Conservation (phyloP, 2,888 invertebrate genomes). For the Heterodera filipjevi region DNA sequence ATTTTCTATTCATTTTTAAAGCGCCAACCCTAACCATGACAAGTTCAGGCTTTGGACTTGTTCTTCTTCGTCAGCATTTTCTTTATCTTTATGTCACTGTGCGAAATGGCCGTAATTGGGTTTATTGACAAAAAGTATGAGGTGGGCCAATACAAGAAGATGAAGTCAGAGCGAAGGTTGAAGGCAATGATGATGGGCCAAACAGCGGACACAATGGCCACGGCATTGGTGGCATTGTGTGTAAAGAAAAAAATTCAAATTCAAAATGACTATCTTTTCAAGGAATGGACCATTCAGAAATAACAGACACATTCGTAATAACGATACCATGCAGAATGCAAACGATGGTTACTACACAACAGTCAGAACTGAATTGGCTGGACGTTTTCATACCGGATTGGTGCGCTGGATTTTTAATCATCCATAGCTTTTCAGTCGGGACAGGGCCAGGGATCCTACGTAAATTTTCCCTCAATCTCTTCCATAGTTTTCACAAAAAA, state of each 20-base stretch:
- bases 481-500: too few species aligned
- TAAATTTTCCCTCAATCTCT: too few species aligned
- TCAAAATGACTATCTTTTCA: not conserved
- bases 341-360: conserved; percentile 24
- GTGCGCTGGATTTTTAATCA: too few species aligned
- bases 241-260: not conserved
- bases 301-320: not conserved
- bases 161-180: conserved; percentile 37
- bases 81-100: conserved; percentile 59
- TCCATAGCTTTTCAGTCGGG: too few species aligned
- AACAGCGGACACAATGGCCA: conserved; percentile 37
- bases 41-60: conserved; percentile 44
- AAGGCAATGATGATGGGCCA: conserved; percentile 43
- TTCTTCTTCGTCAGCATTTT: conserved; percentile 54
- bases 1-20: too few species aligned
- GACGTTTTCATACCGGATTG: conserved; percentile 24
- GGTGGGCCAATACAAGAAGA: conserved; percentile 30
- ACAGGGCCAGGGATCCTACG: too few species aligned
- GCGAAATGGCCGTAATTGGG: conserved; percentile 61
- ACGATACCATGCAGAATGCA: not conserved
- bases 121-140: conserved; percentile 49
- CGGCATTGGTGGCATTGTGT: conserved; percentile 32
- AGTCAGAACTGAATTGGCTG: conserved; percentile 25
- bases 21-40: too few species aligned
- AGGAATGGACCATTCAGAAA: conserved; percentile 3